A percentile compares a stretch with the other conserved stretches of the same genome.
These are phyloP conservation scores for Tetrao urogallus DNA, from an alignment of 2,113 vertebrate species.

Conservation along the genomic window DNA sequence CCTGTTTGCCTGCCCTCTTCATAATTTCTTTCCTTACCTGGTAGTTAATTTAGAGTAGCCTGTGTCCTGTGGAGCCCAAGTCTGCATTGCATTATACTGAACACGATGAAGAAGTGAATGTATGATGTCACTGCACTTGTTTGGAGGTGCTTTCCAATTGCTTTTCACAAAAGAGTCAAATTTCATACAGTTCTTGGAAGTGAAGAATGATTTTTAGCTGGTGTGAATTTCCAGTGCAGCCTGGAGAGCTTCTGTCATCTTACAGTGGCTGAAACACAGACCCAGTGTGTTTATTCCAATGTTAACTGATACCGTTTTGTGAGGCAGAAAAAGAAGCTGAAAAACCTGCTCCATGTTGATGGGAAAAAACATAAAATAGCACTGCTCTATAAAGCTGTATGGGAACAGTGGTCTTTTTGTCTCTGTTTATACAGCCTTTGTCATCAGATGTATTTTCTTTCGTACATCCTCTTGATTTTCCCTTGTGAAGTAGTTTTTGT, in stretches of 20 bases:
- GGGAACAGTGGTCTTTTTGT: not conserved
- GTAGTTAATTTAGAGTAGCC: not conserved
- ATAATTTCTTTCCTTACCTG: not conserved
- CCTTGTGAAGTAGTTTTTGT: not conserved
- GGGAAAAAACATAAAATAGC: not conserved
- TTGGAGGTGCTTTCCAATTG: not conserved
- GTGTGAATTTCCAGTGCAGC: not conserved
- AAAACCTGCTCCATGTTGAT: not conserved
- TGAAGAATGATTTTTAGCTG: not conserved
- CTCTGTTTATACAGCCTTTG: not conserved
- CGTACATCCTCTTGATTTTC: not conserved
- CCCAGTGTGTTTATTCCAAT: not conserved
- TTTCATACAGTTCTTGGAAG: not conserved
- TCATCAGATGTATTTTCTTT: not conserved
- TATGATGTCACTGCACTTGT: not conserved
- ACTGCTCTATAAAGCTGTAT: not conserved
- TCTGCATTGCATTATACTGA: not conserved
- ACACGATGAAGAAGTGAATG: fast-evolving
- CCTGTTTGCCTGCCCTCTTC: not conserved
- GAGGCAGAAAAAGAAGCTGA: fast-evolving
- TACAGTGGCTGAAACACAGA: not conserved
- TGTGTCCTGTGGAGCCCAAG: not conserved
- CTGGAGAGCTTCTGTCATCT: not conserved
- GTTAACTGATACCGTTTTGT: not conserved
- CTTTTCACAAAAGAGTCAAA: not conserved